Evolutionary conservation across 2,888 invertebrate species (phyloP).

Genomic region (Endotricha flammealis): DNA sequence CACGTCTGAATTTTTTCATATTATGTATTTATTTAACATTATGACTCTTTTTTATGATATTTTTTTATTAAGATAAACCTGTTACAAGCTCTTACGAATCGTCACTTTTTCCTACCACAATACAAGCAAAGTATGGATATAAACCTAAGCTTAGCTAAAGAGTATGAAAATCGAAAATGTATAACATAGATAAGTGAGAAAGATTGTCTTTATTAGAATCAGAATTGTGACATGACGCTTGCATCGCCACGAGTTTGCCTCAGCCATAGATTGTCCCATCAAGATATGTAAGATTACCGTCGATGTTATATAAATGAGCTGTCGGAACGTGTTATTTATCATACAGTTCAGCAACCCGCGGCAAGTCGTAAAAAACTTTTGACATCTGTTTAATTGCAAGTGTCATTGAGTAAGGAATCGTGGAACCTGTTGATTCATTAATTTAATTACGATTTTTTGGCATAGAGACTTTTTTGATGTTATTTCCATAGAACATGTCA

Average conservation of each 20-base stretch:
- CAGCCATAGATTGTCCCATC: conserved; percentile 26
- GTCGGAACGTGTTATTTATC: conserved; percentile 30
- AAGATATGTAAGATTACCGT: conserved; percentile 28
- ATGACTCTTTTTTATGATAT: too few relatives aligned
- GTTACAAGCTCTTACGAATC: too few relatives aligned
- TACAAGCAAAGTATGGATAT: too few relatives aligned
- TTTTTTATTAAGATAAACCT: too few relatives aligned
- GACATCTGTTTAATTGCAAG: conserved; percentile 5
- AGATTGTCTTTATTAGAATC: conserved; percentile 24
- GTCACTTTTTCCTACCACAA: too few relatives aligned
- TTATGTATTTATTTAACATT: too few relatives aligned
- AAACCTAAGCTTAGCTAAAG: too few relatives aligned
- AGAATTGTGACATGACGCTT: conserved; percentile 25
- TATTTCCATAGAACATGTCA: too few relatives aligned
- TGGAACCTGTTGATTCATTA: background rate
- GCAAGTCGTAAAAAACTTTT: conserved; percentile 15
- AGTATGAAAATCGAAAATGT: too few relatives aligned
- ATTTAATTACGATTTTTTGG: background rate
- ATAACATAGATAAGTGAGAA: too few relatives aligned
- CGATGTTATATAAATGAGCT: conserved; percentile 26
- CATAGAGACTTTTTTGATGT: too few relatives aligned
- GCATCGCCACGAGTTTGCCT: conserved; percentile 16
- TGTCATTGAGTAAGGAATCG: background rate
- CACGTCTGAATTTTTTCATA: too few relatives aligned
- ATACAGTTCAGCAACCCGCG: conserved; percentile 28